Base-by-base conservation (phyloP, 2,797 vertebrate species). In the Rhinichthys osculus region DNA sequence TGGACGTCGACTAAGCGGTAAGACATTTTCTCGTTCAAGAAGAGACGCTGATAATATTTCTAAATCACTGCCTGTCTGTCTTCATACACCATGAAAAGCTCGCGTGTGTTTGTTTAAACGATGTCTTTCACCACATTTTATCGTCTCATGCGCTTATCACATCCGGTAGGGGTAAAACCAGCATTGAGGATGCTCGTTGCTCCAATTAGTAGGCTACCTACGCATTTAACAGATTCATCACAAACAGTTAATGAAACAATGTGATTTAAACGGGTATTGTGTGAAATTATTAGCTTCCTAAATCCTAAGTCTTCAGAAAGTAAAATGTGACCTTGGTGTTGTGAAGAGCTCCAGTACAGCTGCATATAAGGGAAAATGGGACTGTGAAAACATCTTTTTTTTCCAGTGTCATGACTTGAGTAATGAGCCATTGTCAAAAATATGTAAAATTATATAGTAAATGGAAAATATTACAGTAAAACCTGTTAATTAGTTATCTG, bases 241-340 rank as follows among this genome's bases (percentile, higher is more conserved):
- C n/a, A 44, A 17, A 64, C 38, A 13, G 62, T 14, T 50, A 11
- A 80, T 16, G 57, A 35, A 30, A 80, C 62, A 67, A 35, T 69
- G 47, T 38, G 7, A 69, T n/a, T 38, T 23, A 81, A 81, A 70
- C 30, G 21, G 42, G 30, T 23, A 23, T n/a, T 50, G 27, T 35
- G 42, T 50, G 5, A 54, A 71, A 82, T 57, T 23, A 54, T 40
- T 66, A 23, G 78, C 42, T 40, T 76, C 10, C 6, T 11, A 23
- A 69, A 30, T 76, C 10, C 6, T 11, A 23, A 69, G 44, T 69
- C 62, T 10, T 71, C 16, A 71, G 5, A 70, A 71, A 71, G 47
- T 38, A 71, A 54, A 81, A 71, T 30, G 47, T 71, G 67, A 71
- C 80, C 67, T 70, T 82, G 78, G 42, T 69, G 42, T 81, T 50